Percentiles rank a stretch among this genome's conserved stretches.
Conservation (phyloP, 2,888 invertebrate genomes). For the Drosophila robusta region DNA sequence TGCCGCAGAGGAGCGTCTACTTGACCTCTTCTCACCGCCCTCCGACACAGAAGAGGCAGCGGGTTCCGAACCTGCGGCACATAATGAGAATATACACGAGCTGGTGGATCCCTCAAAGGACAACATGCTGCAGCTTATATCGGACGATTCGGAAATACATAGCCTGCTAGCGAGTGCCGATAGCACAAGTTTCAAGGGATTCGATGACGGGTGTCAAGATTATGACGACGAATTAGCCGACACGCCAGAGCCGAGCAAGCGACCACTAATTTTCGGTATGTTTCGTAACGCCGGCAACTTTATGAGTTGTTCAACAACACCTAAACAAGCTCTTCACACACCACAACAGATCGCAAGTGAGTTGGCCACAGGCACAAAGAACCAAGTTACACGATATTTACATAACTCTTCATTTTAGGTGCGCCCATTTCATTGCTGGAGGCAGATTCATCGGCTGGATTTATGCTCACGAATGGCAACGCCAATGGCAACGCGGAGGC, state of each 20-base stretch:
- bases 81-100: too few species aligned
- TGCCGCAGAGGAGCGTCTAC: conserved; percentile 64
- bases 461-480: conserved; percentile 48
- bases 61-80: not conserved
- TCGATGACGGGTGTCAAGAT: conserved; percentile 12
- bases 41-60: conserved; percentile 1
- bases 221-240: not conserved
- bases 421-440: conserved; percentile 40
- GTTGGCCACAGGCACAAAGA: not conserved
- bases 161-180: conserved; percentile 53
- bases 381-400: not conserved
- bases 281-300: conserved; percentile 21
- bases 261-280: conserved; percentile 37
- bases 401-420: conserved; percentile 12
- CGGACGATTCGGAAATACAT: conserved; percentile 59
- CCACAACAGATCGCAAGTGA: conserved; percentile 37
- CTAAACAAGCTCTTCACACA: conserved; percentile 20
- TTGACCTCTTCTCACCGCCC: conserved; percentile 59
- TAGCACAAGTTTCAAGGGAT: conserved; percentile 53
- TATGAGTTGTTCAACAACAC: conserved; percentile 6
- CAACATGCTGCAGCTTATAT: conserved; percentile 57
- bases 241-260: not conserved
- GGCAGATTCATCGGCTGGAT: conserved; percentile 16
- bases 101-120: conserved; percentile 59
- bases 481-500: conserved; percentile 1